Percentiles rank a stretch among this genome's conserved stretches.
Evolutionary conservation across 2,797 vertebrate genomes (phyloP).

Genomic region (Hyperoplus lanceolatus): DNA sequence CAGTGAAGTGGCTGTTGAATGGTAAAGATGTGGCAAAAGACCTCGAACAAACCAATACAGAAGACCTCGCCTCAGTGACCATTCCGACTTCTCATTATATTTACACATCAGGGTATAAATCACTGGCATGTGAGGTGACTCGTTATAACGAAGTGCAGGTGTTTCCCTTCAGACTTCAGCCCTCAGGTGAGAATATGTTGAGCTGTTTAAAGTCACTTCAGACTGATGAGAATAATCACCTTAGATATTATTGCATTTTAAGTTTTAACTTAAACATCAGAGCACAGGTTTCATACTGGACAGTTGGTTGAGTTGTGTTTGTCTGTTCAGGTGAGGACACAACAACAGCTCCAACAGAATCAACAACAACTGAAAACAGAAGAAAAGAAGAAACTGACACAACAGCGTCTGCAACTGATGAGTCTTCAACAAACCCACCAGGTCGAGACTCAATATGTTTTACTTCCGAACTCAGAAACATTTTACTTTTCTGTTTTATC

Average conservation of each 20-base stretch:
- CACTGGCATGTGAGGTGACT: not conserved
- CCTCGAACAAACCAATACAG: too few relatives aligned
- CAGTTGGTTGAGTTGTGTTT: not conserved
- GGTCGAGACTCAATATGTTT: too few relatives aligned
- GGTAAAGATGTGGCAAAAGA: too few relatives aligned
- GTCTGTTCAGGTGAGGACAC: not conserved
- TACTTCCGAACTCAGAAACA: too few relatives aligned
- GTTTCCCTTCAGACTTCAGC: not conserved
- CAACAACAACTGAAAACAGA: not conserved
- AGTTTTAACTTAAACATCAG: not conserved
- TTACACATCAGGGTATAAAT: not conserved
- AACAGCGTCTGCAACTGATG: too few relatives aligned
- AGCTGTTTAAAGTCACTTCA: not conserved
- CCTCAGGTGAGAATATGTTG: slow-evolving; percentile 10
- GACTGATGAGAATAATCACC: not conserved
- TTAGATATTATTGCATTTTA: not conserved
- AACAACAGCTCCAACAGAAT: not conserved
- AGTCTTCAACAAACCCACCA: too few relatives aligned
- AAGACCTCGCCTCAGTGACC: not conserved
- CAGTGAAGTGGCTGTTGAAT: too few relatives aligned
- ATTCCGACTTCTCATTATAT: not conserved
- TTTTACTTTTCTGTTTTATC: too few relatives aligned
- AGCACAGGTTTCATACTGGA: not conserved
- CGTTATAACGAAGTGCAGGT: rapidly evolving
- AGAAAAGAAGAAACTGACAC: too few relatives aligned